Conservation (phyloP, 1,140 invertebrate genomes). For the Hyposmocoma kahamanoa region DNA sequence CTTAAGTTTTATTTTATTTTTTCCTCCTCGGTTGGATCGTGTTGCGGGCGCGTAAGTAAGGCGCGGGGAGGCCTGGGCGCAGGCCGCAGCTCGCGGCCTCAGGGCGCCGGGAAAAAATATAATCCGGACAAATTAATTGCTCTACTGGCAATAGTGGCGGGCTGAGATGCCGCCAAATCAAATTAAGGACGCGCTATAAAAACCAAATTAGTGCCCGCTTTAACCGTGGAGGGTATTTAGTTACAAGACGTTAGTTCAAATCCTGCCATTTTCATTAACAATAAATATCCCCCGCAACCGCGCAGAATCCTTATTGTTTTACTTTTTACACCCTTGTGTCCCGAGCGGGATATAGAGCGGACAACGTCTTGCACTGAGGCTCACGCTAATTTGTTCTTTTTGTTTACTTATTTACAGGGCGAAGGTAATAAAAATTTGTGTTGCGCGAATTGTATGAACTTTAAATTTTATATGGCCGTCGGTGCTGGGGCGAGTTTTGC, state of each 20-base stretch:
- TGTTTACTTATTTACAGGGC: conserved; percentile 65
- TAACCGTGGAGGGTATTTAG: conserved; percentile 73
- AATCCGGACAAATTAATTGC: conserved; percentile 74
- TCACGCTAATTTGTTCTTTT: conserved; percentile 66
- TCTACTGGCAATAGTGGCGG: conserved; percentile 66
- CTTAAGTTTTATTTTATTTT: conserved; percentile 74
- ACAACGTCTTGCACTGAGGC: conserved; percentile 45
- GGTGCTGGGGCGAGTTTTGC: conserved; percentile 57
- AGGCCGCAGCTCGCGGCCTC: conserved; percentile 40
- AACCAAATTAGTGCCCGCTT: conserved; percentile 75
- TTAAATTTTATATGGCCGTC: conserved; percentile 67
- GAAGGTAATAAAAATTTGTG: conserved; percentile 72
- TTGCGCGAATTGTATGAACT: conserved; percentile 71
- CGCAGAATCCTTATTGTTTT: conserved; percentile 71
- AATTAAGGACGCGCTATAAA: conserved; percentile 75
- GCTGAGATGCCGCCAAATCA: conserved; percentile 73
- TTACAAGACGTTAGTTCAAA: conserved; percentile 75
- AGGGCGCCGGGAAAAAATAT: conserved; percentile 69
- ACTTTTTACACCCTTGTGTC: conserved; percentile 73
- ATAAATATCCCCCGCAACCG: conserved; percentile 71
- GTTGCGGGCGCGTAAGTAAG: conserved; percentile 35
- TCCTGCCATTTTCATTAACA: conserved; percentile 75
- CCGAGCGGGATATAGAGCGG: conserved; percentile 44
- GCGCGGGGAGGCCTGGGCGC: conserved; percentile 29
- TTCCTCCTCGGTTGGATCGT: conserved; percentile 53